phyloP scores from a whole-genome alignment of 2,797 vertebrate genomes.

The Sorex maritimensis region DNA sequence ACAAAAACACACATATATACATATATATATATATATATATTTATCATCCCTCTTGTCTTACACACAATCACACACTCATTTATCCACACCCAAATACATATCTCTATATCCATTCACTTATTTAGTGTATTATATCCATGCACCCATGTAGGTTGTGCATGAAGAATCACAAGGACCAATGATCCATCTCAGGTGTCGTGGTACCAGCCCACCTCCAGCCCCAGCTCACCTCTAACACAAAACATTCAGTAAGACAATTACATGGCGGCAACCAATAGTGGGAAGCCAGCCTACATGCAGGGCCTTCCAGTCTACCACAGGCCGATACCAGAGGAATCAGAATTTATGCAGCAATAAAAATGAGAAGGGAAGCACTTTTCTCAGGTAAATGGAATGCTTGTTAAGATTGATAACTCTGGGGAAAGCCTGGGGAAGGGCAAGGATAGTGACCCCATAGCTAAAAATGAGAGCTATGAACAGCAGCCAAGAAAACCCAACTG shows the following conservation, averaged over 20 bases:
- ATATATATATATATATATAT: too few species aligned
- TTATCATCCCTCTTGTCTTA: too few species aligned
- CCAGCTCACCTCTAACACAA: background rate
- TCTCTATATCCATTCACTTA: too few species aligned
- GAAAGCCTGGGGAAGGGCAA: slow-evolving; percentile 69
- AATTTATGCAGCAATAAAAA: background rate
- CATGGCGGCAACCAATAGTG: background rate
- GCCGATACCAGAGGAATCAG: background rate
- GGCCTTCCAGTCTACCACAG: background rate
- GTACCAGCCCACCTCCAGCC: too few species aligned
- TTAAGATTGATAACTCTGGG: slow-evolving; percentile 38
- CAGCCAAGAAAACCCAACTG: slow-evolving; percentile 70
- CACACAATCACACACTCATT: too few species aligned
- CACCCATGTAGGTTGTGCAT: too few species aligned
- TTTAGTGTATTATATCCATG: too few species aligned
- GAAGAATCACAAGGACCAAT: too few species aligned
- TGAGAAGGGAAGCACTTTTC: slow-evolving; percentile 28
- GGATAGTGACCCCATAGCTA: slow-evolving; percentile 64
- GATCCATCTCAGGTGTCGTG: too few species aligned
- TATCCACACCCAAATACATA: too few species aligned
- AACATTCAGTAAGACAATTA: background rate
- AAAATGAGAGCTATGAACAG: slow-evolving; percentile 75
- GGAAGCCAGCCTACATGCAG: accelerated
- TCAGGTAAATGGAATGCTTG: slow-evolving; percentile 27
- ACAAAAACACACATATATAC: too few species aligned